phyloP scores from a whole-genome alignment of 2,113 vertebrate genomes.

The Hyaena hyaena region DNA sequence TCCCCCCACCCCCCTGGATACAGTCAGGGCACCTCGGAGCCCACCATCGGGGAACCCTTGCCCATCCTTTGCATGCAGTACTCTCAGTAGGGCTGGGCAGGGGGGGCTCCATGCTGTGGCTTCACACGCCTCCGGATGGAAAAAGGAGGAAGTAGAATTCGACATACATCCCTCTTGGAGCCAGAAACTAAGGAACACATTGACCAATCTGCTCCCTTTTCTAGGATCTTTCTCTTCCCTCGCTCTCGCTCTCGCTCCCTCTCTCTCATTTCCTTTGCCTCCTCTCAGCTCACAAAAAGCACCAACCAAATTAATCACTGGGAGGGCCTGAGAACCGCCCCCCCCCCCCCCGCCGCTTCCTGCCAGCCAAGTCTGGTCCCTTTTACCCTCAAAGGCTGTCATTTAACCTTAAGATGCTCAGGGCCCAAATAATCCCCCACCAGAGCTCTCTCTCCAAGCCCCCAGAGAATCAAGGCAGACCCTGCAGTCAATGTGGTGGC shows the following conservation, averaged over 20 bases:
- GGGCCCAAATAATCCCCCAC: not conserved
- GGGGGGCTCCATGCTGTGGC: not conserved
- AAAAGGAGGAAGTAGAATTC: not conserved
- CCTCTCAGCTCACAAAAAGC: slow-evolving; percentile 27
- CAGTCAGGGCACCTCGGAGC: not conserved
- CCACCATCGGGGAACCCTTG: not conserved
- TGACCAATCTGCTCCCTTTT: not conserved
- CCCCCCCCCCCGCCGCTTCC: not conserved
- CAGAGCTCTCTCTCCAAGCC: not conserved
- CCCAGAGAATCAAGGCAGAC: not conserved
- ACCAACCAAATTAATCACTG: not conserved
- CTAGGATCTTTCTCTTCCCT: not conserved
- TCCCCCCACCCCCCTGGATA: not conserved
- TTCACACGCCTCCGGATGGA: not conserved
- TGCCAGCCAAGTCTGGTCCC: not conserved
- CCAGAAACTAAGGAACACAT: not conserved
- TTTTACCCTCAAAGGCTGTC: not conserved
- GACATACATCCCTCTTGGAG: not conserved
- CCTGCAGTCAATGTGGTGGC: not conserved
- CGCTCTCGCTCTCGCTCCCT: not conserved
- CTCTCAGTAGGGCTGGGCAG: not conserved
- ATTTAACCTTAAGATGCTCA: not conserved
- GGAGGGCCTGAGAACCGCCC: not conserved
- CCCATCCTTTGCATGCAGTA: not conserved
- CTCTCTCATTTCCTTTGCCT: not conserved